Evolutionary conservation across 2,888 invertebrate genomes (phyloP).

Genomic region (Amorpha juglandis): DNA sequence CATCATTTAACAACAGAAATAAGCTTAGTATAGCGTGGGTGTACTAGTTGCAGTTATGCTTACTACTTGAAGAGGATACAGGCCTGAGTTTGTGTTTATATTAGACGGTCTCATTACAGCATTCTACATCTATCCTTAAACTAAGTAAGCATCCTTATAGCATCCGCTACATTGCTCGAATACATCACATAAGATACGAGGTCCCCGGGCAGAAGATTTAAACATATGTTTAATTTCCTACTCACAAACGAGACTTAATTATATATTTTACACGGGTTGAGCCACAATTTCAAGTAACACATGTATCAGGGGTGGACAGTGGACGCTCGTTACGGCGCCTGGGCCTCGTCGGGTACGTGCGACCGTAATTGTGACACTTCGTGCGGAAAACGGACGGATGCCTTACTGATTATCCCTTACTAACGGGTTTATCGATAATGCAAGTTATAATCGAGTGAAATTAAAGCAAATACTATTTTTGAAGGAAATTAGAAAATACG

Average conservation of each 20-base stretch:
- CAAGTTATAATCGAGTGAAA: background rate
- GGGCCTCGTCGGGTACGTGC: background rate
- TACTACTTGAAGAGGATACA: no score
- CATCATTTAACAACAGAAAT: no score
- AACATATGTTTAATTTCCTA: constrained; percentile 18
- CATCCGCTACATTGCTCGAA: background rate
- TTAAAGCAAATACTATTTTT: no score
- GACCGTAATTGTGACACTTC: constrained; percentile 56
- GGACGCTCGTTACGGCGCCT: constrained; percentile 43
- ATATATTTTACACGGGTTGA: constrained; percentile 34
- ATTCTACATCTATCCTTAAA: background rate
- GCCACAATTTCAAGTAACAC: constrained; percentile 41
- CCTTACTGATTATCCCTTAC: constrained; percentile 35
- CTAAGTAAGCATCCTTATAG: no score
- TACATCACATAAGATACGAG: background rate
- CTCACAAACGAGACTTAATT: constrained; percentile 23
- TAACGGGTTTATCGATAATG: background rate
- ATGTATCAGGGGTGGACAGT: constrained; percentile 40
- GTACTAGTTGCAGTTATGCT: no score
- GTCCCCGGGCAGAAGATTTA: constrained; percentile 19
- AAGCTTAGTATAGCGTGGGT: no score
- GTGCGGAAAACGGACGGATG: constrained; percentile 53
- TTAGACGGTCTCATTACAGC: background rate
- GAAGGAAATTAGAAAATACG: no score
- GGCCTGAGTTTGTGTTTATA: no score